These are phyloP conservation scores for Himantopus leucocephalus DNA, from an alignment of 2,113 vertebrate genomes.

Conservation along the genomic window DNA sequence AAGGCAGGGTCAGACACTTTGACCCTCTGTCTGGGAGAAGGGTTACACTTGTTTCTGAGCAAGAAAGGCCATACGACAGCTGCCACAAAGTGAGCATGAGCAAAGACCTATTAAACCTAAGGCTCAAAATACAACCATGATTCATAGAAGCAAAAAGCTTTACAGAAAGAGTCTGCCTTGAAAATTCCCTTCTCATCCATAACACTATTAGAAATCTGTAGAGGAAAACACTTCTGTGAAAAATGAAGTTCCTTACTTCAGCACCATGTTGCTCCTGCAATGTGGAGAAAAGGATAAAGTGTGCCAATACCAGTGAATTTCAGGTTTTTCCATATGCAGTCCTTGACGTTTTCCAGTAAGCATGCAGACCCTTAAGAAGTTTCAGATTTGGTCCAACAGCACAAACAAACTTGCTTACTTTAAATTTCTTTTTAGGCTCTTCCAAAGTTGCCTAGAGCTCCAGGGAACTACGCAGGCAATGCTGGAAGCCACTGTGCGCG, in stretches of 20 bases:
- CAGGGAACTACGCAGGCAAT: neutral
- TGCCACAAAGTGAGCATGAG: neutral
- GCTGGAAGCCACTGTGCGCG: neutral
- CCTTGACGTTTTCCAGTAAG: neutral
- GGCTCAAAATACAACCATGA: neutral
- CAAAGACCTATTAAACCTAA: neutral
- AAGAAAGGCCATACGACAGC: neutral
- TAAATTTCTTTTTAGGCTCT: neutral
- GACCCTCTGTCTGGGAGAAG: neutral
- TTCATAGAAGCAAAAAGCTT: neutral
- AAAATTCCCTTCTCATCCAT: neutral
- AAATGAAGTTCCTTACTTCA: neutral
- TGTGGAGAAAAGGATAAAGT: neutral
- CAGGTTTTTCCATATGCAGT: neutral
- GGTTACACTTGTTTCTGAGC: neutral
- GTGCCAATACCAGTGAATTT: neutral
- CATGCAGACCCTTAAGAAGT: neutral
- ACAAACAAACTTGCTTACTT: neutral
- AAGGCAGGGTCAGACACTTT: neutral
- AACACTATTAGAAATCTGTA: neutral
- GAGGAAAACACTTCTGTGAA: neutral
- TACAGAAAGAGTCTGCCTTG: neutral
- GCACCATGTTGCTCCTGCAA: neutral
- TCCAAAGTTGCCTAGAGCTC: neutral
- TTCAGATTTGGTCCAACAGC: neutral